phyloP scores from a whole-genome alignment of 2,797 vertebrate species.

The Acridotheres tristis region DNA sequence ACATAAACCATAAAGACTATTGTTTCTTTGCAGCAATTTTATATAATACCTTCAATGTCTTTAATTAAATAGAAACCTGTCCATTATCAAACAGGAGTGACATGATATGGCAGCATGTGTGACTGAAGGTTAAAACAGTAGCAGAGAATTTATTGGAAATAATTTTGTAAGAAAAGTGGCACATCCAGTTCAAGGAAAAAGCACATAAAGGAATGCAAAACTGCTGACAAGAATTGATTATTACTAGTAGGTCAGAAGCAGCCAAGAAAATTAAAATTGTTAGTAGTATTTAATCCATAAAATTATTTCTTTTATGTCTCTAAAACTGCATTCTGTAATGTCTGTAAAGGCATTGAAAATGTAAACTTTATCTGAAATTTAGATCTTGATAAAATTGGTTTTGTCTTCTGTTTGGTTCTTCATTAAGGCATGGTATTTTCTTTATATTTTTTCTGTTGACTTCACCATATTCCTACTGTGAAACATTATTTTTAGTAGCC shows the following conservation, averaged over 20 bases:
- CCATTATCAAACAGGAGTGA: not conserved
- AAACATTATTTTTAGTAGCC: not conserved
- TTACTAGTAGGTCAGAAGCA: not conserved
- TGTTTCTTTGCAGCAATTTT: not conserved
- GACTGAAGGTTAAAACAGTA: not conserved
- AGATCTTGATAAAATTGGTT: not conserved
- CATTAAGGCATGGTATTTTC: fast-evolving
- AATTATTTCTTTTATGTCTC: not conserved
- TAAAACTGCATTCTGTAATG: not conserved
- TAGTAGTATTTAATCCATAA: not conserved
- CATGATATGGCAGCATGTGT: not conserved
- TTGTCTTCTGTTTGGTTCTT: not conserved
- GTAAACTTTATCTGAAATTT: not conserved
- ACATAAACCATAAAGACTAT: not conserved
- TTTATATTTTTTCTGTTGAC: not conserved
- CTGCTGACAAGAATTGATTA: not conserved
- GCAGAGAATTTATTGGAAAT: not conserved
- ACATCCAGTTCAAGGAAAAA: not conserved
- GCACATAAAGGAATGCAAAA: not conserved
- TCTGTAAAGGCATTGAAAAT: not conserved
- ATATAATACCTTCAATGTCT: not conserved
- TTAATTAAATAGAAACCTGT: not conserved
- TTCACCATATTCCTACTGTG: not conserved
- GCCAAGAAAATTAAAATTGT: not conserved
- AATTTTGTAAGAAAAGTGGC: not conserved